Percentiles rank a stretch among this genome's conserved stretches.
Conservation (phyloP, 2,888 invertebrate genomes). For the Proisotoma minuta region DNA sequence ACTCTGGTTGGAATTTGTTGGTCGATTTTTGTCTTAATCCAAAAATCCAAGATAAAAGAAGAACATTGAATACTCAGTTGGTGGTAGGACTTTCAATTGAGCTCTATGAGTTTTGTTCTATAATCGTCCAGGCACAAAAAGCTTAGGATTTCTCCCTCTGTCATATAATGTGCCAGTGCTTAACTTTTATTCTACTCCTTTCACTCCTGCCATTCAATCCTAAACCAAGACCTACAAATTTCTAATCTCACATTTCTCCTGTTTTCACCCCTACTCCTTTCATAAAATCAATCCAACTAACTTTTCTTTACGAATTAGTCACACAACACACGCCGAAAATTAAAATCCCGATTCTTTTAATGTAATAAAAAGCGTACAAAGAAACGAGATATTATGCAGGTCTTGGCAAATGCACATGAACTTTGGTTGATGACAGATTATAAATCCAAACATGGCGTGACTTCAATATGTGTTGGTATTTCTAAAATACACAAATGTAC, state of each 20-base stretch:
- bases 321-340: too few species aligned
- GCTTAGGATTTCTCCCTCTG: too few species aligned
- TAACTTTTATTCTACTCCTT: neutral
- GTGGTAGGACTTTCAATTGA: slow-evolving; percentile 15
- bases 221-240: neutral
- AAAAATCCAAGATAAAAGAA: slow-evolving; percentile 13
- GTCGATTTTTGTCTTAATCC: slow-evolving; percentile 17
- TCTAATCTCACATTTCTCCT: slow-evolving; percentile 11
- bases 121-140: too few species aligned
- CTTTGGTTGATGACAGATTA: neutral
- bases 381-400: too few species aligned
- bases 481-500: neutral
- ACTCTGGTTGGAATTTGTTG: slow-evolving; percentile 3
- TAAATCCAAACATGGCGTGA: neutral
- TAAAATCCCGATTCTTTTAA: too few species aligned
- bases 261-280: too few species aligned
- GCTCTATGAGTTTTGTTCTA: neutral
- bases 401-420: too few species aligned
- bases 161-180: neutral
- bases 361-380: too few species aligned
- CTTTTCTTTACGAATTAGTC: too few species aligned
- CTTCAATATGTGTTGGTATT: neutral
- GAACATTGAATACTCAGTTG: slow-evolving; percentile 14
- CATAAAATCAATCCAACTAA: too few species aligned
- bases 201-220: neutral